Evolutionary conservation across 2,113 vertebrate genomes (phyloP), one percentile per base, ranked within the genome.

Genomic region (Hirundichthys speculiger): DNA sequence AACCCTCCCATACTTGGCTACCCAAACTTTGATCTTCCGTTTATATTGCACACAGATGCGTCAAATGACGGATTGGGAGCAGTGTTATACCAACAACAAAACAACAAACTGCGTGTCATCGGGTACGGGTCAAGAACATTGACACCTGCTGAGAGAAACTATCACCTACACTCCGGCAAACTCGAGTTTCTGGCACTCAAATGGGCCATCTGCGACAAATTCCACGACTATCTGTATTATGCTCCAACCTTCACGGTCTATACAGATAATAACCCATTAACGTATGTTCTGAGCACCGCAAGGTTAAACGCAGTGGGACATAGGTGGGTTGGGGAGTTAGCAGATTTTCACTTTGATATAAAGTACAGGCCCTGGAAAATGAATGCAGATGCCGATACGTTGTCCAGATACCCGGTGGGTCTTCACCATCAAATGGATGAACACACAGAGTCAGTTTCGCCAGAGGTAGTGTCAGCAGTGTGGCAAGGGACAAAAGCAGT

Each of bases 401-500:
- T 41, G 39, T 54, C 58, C 5, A 42, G 64, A 4, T 50, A 46
- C 6, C 71, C 41, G 0, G 41, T 56, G 8, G 7, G 20, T 0
- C 30, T 69, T 4, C 65, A 58, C 5, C 1, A 46, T 0, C 18
- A 21, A 2, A 58, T 69, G 6, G 9, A 0, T 5, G 66, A 64
- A 1, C 21, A 46, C 13, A 75, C 1, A 18, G 60, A 69, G 22
- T 13, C 14, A 11, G 16, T 63, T 16, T 38, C 52, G 16, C 16
- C 41, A 3, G 15, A 64, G 18, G 24, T 63, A 1, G 59, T 71
- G 18, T 45, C 19, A 4, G 51, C 63, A 2, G 20, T 49, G 1
- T 72, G 69, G 45, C 69, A 72, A 14, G 61, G 69, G 1, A 24
- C 4, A 2, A 73, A 58, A 59, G 48, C 41, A n/a, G 27, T n/a